A percentile compares a stretch with the other conserved stretches of the same genome.
These are phyloP conservation scores for Asobara japonica DNA, from an alignment of 1,140 invertebrate genomes.

Conservation along the genomic window DNA sequence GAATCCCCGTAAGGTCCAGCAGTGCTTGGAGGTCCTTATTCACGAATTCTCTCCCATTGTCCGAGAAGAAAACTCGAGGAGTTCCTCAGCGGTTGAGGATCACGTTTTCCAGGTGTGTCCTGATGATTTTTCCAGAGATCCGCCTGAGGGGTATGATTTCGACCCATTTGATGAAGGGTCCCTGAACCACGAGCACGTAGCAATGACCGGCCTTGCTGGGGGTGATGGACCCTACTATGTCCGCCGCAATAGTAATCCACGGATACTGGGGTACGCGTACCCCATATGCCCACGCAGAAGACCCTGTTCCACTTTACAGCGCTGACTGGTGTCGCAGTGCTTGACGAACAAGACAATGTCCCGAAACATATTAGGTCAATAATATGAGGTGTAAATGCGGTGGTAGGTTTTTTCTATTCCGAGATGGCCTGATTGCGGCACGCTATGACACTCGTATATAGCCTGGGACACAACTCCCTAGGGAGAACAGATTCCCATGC, in stretches of 20 bases:
- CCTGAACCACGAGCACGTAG: not conserved
- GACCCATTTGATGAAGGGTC: not conserved
- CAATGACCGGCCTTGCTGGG: not conserved
- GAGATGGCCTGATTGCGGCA: no score
- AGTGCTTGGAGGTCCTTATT: slow-evolving; percentile 18
- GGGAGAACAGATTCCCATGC: no score
- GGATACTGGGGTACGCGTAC: slow-evolving; percentile 27
- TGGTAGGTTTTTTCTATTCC: no score
- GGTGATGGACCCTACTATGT: not conserved
- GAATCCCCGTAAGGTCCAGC: slow-evolving; percentile 30
- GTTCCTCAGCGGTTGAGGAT: slow-evolving; percentile 13
- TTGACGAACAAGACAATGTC: slow-evolving; percentile 35
- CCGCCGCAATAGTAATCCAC: not conserved
- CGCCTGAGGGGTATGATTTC: not conserved
- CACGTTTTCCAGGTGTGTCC: not conserved
- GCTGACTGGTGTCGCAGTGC: slow-evolving; percentile 29
- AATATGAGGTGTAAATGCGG: no score
- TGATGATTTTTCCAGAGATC: not conserved
- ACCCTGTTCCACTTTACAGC: slow-evolving; percentile 22
- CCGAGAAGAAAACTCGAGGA: slow-evolving; percentile 5
- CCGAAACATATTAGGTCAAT: slow-evolving; percentile 48
- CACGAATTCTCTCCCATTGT: slow-evolving; percentile 48
- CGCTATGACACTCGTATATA: no score
- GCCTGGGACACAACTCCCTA: no score
- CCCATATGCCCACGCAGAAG: slow-evolving; percentile 26